phyloP scores from a whole-genome alignment of 2,888 invertebrate species.

The Andricus quercusramuli region DNA sequence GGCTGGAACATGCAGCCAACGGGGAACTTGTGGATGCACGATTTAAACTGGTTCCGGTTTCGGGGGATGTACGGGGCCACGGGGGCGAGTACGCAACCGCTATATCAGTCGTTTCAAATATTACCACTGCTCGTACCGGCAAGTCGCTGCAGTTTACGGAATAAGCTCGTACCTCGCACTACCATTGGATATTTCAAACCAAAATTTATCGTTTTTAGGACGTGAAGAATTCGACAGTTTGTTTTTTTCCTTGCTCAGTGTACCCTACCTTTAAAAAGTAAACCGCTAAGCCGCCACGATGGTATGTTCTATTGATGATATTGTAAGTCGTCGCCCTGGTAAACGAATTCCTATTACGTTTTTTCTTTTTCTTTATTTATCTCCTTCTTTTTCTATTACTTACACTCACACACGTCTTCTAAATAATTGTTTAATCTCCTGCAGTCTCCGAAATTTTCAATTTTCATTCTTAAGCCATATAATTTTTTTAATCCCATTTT shows the following conservation, averaged over 20 bases:
- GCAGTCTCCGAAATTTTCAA: neutral
- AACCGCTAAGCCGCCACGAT: constrained; percentile 66
- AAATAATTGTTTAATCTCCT: neutral
- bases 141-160: constrained; percentile 63
- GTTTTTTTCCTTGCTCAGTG: constrained; percentile 4
- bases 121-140: constrained; percentile 66
- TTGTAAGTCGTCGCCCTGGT: constrained; percentile 78
- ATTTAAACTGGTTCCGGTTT: constrained; percentile 48
- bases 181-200: constrained; percentile 26
- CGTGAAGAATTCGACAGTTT: constrained; percentile 16
- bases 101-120: constrained; percentile 74
- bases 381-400: constrained; percentile 49
- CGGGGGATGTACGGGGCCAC: constrained; percentile 44
- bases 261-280: constrained; percentile 42
- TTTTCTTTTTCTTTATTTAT: constrained; percentile 61
- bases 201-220: constrained; percentile 1
- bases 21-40: constrained; percentile 45
- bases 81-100: constrained; percentile 70
- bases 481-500: neutral
- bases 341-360: constrained; percentile 70
- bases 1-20: constrained; percentile 53
- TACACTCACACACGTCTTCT: constrained; percentile 3
- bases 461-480: neutral
- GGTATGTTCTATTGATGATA: constrained; percentile 79
- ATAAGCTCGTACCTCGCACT: constrained; percentile 46